Evolutionary conservation across 2,888 invertebrate species (phyloP).

Genomic region (Pachycephus smyrnensis): DNA sequence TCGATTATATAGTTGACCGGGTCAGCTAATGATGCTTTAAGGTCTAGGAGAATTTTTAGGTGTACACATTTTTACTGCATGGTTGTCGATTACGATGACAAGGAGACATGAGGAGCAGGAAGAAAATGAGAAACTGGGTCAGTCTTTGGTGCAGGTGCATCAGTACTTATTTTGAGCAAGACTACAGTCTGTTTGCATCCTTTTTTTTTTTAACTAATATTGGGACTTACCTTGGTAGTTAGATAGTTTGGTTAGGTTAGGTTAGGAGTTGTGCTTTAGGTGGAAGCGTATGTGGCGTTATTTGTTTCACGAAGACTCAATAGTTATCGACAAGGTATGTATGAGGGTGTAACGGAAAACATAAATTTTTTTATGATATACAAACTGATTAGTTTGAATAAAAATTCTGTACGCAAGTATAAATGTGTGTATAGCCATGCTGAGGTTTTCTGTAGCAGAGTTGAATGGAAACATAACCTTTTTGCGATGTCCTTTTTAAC

Average conservation of each 20-base stretch:
- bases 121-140: background rate
- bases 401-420: background rate
- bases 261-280: too few species aligned
- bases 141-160: background rate
- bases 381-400: background rate
- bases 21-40: background rate
- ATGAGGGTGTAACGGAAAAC: background rate
- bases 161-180: background rate
- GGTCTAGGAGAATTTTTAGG: background rate
- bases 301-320: too few species aligned
- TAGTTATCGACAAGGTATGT: too few species aligned
- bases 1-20: background rate
- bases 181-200: background rate
- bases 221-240: background rate
- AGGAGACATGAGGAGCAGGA: background rate
- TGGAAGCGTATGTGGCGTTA: too few species aligned
- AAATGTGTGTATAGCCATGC: background rate
- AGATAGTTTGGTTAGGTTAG: too few species aligned
- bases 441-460: background rate
- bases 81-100: background rate
- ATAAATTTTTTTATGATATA: background rate
- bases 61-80: background rate
- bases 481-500: background rate
- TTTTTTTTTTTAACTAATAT: background rate
- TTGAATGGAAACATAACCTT: background rate